Conservation (phyloP, 2,888 invertebrate genomes). For the Strigamia transsilvanica region DNA sequence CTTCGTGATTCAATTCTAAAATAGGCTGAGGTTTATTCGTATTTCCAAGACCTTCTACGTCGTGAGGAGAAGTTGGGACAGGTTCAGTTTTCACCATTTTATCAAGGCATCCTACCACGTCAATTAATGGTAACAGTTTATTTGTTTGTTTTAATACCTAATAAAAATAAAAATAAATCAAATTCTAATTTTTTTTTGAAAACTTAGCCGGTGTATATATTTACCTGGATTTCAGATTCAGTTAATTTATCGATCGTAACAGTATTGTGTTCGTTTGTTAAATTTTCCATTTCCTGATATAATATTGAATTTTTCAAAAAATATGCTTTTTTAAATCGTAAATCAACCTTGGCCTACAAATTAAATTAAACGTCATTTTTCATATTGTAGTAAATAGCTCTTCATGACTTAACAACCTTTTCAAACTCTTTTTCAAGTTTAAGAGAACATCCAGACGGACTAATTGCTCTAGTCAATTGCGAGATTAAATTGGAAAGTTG, state of each 20-base stretch:
- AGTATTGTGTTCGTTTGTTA: background rate
- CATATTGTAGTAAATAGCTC: background rate
- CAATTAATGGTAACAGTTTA: background rate
- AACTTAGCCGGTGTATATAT: too few relatives aligned
- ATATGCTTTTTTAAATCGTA: background rate
- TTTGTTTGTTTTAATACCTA: background rate
- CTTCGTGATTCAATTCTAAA: background rate
- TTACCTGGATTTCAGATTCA: background rate
- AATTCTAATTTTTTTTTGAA: background rate
- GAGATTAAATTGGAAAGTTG: background rate
- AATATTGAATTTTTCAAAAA: background rate
- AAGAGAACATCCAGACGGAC: background rate
- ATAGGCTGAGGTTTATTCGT: background rate
- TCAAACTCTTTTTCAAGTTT: conserved; percentile 31
- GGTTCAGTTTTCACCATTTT: background rate
- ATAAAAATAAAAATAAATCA: background rate
- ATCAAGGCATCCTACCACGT: background rate
- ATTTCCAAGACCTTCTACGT: background rate
- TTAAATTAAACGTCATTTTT: background rate
- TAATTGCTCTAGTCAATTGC: background rate
- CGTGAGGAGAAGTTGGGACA: background rate
- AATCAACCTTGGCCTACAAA: background rate
- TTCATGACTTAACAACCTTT: background rate
- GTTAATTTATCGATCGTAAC: background rate
- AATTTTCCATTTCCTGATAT: conserved; percentile 15